Evolutionary conservation across 2,888 invertebrate genomes (phyloP).

Genomic region (Papilio gigon): DNA sequence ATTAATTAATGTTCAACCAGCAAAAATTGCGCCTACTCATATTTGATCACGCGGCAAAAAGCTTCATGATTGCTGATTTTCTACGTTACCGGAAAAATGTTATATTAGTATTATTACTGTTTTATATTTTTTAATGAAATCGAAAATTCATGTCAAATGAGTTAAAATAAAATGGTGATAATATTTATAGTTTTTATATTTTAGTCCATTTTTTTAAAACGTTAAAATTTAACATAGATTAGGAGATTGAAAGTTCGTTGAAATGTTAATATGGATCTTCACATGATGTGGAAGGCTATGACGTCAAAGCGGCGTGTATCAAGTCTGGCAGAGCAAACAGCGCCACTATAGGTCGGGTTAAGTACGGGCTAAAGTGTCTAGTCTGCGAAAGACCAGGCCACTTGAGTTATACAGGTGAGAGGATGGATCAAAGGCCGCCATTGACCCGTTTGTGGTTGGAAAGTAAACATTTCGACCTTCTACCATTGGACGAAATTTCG

Average conservation of each 20-base stretch:
- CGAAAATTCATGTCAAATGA: too few species aligned
- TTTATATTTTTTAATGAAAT: too few species aligned
- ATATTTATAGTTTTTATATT: too few species aligned
- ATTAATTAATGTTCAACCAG: too few species aligned
- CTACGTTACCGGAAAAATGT: too few species aligned
- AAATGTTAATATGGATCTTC: slow-evolving; percentile 19
- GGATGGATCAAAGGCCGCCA: slow-evolving; percentile 76
- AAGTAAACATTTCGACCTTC: slow-evolving; percentile 58
- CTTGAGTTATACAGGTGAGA: slow-evolving; percentile 70
- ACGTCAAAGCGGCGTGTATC: slow-evolving; percentile 45
- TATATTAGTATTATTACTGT: too few species aligned
- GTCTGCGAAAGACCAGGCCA: slow-evolving; percentile 71
- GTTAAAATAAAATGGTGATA: too few species aligned
- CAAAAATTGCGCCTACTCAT: too few species aligned
- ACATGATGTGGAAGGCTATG: slow-evolving; percentile 19
- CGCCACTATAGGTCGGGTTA: slow-evolving; percentile 55
- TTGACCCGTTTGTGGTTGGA: slow-evolving; percentile 72
- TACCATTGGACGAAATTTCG: slow-evolving; percentile 50
- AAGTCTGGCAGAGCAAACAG: slow-evolving; percentile 62
- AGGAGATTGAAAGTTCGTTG: slow-evolving; percentile 47
- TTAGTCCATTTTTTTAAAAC: too few species aligned
- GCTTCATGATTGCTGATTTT: too few species aligned
- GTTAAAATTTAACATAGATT: too few species aligned
- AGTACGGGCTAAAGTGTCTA: slow-evolving; percentile 64
- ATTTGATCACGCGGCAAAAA: too few species aligned